Base-by-base conservation (phyloP, 1,140 invertebrate genomes). In the Cydia pomonella region DNA sequence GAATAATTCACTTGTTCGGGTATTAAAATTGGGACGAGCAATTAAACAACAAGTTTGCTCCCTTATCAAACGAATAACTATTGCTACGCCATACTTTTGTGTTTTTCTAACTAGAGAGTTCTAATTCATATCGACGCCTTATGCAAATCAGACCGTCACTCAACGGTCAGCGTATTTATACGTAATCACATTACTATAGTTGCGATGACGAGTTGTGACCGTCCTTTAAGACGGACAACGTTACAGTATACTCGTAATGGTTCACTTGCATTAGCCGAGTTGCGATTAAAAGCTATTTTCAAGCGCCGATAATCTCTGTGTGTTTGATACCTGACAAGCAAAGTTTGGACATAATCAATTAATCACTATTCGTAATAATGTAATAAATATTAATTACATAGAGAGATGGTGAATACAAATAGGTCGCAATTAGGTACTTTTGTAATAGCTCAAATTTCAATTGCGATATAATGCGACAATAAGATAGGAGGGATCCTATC, bases 311-410 rank as follows among this genome's bases (percentile, higher is more conserved):
- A 69, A 71, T 50, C 33, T 50, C 25, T 38, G 41, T 21, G 47
- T 25, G 44, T 75, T 71, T 75, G 74, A 75, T 62, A 75, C 16
- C n/a, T 75, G 44, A 74, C 27, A 16, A 59, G 29, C 9, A 3
- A 71, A 75, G 33, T 59, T 75, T n/a, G 29, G 41, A 69, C 25
- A 47, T 10, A 25, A 75, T 50, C 44, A 23, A n/a, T n/a, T n/a
- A n/a, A n/a, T 18, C 25, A 75, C 64, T 75, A 71, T 75, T 75
- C 64, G 44, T 59, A 75, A 75, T 63, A 75, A 71, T 47, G 44
- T 59, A 75, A 75, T 63, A 75, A 71, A 59, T 16, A 33, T 33
- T 50, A 23, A 66, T 66, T 59, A 23, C 47, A 50, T 50, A 18
- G 16, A n/a, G n/a, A 18, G 5, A 5, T 50, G n/a, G n/a, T 50